phyloP scores from a whole-genome alignment of 2,797 vertebrate species.

The Sebastes umbrosus region DNA sequence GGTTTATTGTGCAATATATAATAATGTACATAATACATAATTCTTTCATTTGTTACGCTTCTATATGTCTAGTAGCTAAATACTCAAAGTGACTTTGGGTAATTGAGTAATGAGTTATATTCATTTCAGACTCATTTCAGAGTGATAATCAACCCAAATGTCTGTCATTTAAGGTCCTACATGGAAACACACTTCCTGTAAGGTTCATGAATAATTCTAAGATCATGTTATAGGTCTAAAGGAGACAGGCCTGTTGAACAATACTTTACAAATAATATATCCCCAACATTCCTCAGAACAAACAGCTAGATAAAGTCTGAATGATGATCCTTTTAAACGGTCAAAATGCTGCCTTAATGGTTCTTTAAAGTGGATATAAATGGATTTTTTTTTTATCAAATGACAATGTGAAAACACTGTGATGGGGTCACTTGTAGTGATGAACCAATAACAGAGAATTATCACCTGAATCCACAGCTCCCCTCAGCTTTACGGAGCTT shows the following conservation, averaged over 20 bases:
- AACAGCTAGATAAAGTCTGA: not conserved
- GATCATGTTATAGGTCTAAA: not conserved
- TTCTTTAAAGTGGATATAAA: not conserved
- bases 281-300: not conserved
- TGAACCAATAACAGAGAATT: not conserved
- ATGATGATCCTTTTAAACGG: not conserved
- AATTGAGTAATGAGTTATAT: not conserved
- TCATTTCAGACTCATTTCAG: not conserved
- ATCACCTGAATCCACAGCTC: not conserved
- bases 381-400: not conserved
- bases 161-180: not conserved
- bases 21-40: slow-evolving; percentile 33
- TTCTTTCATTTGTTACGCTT: too few species aligned
- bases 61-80: too few species aligned
- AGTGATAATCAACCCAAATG: not conserved
- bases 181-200: not conserved
- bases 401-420: not conserved
- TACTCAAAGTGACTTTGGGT: not conserved
- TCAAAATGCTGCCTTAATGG: not conserved
- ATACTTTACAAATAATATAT: not conserved
- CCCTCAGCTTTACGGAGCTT: not conserved
- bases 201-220: not conserved
- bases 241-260: not conserved
- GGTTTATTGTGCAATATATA: slow-evolving; percentile 19
- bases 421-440: not conserved